Base-by-base conservation (phyloP, 1,140 invertebrate genomes). In the Camponotus floridanus region DNA sequence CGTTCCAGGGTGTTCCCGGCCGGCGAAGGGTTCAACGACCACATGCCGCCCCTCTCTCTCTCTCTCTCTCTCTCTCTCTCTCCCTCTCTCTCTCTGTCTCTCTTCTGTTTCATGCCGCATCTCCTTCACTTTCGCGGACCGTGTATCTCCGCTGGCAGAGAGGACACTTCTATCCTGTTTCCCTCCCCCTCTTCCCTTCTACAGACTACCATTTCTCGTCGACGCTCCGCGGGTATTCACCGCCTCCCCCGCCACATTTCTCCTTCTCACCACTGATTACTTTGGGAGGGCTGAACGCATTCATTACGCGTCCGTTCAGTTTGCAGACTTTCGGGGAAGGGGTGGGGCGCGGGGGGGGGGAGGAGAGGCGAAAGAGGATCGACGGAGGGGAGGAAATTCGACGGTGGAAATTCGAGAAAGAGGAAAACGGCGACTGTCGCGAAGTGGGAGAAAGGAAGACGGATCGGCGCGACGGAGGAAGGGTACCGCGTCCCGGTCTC, bases 401-500 rank as follows among this genome's bases (percentile, higher is more conserved):
- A 85, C 70, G 51, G 76, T 57, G 62, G 62, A 85, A 79, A 88
- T 80, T 89, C 88, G 79, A 85, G 85, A 62, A 85, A 71, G 85
- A 79, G 79, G 87, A 87, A 67, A 86, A 81, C 36, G 71, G 39
- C 76, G 87, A 88, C 89, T 61, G 33, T 31, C 42, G 26, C n/a
- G 33, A 61, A 73, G 76, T 62, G 79, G 39, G 39, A 61, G 67
- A 31, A 70, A 87, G 88, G 87, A 70, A 86, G 86, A 93, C 92
- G 92, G 94, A 88, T 93, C 93, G 94, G 92, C 92, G 92, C 92
- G 93, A 87, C 91, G 86, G 94, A 31, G n/a, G 9, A 70, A 18
- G 48, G 5, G 31, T 8, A 45, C 15, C 42, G 45, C 59, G 59
- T 85, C 42, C 67, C 36, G 74, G 80, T 84, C 81, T 76, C 33